Evolutionary conservation across 64 coral and sea anemone species (phyloP), one percentile per base, ranked within the genome.

Genomic region (Exaiptasia diaphana): DNA sequence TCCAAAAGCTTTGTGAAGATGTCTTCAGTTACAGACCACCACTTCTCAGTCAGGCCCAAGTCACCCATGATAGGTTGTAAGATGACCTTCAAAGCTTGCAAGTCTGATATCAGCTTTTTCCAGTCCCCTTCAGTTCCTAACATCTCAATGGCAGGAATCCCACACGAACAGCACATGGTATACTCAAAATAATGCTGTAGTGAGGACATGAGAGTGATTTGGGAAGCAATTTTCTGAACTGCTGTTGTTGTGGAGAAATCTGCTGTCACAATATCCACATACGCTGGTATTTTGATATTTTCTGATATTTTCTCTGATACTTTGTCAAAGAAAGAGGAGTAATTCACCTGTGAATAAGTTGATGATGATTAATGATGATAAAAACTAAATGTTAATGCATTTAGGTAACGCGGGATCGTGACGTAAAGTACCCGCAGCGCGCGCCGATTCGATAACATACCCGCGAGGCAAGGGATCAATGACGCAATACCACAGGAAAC

Each of bases 241-340:
- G 75, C 23, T 8, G 86, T 89, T 45, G 86, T 81, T 22, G 65
- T 73, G 27, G 76, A 71, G 26, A 89, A 89, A 89, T 90, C 77
- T 8, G 58, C 61, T 18, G 43, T 71, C 50, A 78, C 41, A 23
- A 49, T 28, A 23, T 88, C 61, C 32, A 88, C 75, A 39, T 53
- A 86, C 39, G 67, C 83, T 17, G 83, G 83, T 13, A 86, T 72
- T 67, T 77, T 86, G 14, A 86, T 24, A 40, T 86, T 75, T 13
- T 52, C 27, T 63, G 36, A 5, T 21, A 86, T 64, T 58, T 7
- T 1, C 38, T 86, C 46, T 24, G 57, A 38, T 11, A 79, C 67
- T 23, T 78, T 9, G 14, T 71, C 75, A 50, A 88, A 88, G 48
- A 88, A 70, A 29, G 28, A 43, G 50, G 24, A 39, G 31, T 89